Conservation (phyloP, 1,140 invertebrate genomes). For the Coptotermes formosanus region DNA sequence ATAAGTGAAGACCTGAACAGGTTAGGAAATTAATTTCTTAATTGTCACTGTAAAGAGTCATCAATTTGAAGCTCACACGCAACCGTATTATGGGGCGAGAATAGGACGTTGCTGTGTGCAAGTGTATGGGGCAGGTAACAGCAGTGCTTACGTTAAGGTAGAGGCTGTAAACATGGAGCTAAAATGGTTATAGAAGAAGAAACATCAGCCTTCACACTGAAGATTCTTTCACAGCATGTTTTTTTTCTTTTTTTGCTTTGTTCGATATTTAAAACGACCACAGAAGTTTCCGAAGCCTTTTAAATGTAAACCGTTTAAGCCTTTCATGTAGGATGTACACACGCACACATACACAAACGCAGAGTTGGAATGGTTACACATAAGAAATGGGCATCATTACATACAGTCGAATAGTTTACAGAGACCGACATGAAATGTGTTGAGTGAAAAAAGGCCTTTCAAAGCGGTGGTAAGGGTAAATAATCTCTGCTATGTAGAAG, state of each 20-base stretch:
- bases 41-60: slow-evolving; percentile 24
- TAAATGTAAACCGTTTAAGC: background rate
- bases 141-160: background rate
- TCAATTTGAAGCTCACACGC: slow-evolving; percentile 26
- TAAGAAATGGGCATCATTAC: background rate
- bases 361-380: background rate
- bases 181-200: background rate
- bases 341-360: no score
- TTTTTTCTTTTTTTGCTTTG: background rate
- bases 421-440: no score
- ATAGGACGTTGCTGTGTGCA: background rate
- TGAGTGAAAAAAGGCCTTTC: no score
- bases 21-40: slow-evolving; percentile 20
- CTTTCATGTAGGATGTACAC: background rate
- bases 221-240: background rate
- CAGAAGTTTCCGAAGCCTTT: background rate
- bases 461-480: no score
- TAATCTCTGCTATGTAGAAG: no score
- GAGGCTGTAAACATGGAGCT: background rate
- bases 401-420: background rate
- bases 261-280: slow-evolving; percentile 1
- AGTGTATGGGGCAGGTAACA: background rate
- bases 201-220: background rate
- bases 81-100: background rate
- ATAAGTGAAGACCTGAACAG: background rate